Evolutionary conservation across 1,140 invertebrate species (phyloP).

Genomic region (Meloidogyne chitwoodi): DNA sequence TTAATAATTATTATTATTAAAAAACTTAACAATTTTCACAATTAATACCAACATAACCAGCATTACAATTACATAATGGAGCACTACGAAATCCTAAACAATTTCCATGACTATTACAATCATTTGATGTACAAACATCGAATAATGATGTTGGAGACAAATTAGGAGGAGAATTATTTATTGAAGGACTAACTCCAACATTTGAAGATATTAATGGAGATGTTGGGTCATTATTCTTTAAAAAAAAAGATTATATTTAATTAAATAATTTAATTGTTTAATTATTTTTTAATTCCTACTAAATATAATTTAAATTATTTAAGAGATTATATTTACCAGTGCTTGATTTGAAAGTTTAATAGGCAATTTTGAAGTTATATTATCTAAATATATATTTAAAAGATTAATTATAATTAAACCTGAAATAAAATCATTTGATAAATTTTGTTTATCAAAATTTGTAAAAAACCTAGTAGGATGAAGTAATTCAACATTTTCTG

Average conservation of each 20-base stretch:
- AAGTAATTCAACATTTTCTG: not conserved
- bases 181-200: not conserved
- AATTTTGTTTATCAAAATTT: not conserved
- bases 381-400: not conserved
- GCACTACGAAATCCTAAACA: constrained; percentile 7
- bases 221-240: not conserved
- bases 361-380: not conserved
- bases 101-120: constrained; percentile 11
- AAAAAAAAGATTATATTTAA: not conserved
- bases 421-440: not conserved
- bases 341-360: not conserved
- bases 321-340: not conserved
- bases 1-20: not conserved
- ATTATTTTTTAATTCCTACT: too few relatives aligned
- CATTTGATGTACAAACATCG: constrained; percentile 5
- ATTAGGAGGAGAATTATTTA: not conserved
- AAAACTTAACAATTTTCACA: constrained; percentile 16
- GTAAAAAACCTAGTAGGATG: not conserved
- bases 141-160: not conserved
- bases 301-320: too few relatives aligned
- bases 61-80: constrained; percentile 8
- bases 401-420: not conserved
- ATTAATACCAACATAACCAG: constrained; percentile 8
- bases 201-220: not conserved
- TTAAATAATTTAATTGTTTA: too few relatives aligned